Conservation (phyloP, 2,113 vertebrate genomes). For the Pygoscelis antarcticus region DNA sequence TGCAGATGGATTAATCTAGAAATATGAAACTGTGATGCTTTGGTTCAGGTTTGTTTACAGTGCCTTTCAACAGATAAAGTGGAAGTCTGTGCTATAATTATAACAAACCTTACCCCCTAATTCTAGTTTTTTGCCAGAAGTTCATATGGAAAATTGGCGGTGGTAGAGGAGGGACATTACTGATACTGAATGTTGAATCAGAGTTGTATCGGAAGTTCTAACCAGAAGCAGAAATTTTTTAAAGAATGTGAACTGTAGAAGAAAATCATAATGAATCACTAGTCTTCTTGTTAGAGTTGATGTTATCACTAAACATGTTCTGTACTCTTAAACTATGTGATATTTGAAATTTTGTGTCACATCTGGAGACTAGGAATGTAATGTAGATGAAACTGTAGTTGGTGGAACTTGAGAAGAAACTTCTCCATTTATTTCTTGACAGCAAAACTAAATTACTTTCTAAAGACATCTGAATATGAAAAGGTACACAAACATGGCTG, state of each 20-base stretch:
- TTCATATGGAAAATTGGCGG: neutral
- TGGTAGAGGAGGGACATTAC: neutral
- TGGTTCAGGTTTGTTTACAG: neutral
- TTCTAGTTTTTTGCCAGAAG: neutral
- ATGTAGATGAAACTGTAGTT: neutral
- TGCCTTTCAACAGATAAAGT: neutral
- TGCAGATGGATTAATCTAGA: slow-evolving; percentile 5
- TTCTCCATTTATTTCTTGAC: neutral
- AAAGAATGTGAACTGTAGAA: neutral
- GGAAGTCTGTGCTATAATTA: neutral
- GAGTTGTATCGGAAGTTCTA: neutral
- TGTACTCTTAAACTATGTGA: neutral
- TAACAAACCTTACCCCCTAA: neutral
- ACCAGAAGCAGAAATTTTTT: neutral
- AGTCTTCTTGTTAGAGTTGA: neutral
- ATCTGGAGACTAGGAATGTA: neutral
- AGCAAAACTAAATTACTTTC: neutral
- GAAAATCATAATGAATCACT: neutral
- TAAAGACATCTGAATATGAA: neutral
- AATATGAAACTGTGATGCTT: neutral
- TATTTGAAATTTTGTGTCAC: neutral
- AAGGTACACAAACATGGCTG: neutral
- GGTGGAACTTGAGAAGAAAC: neutral
- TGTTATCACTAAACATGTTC: neutral
- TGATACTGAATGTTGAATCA: neutral